These are phyloP conservation scores for Epinotia bilunana DNA, from an alignment of 2,888 invertebrate species.

Conservation along the genomic window DNA sequence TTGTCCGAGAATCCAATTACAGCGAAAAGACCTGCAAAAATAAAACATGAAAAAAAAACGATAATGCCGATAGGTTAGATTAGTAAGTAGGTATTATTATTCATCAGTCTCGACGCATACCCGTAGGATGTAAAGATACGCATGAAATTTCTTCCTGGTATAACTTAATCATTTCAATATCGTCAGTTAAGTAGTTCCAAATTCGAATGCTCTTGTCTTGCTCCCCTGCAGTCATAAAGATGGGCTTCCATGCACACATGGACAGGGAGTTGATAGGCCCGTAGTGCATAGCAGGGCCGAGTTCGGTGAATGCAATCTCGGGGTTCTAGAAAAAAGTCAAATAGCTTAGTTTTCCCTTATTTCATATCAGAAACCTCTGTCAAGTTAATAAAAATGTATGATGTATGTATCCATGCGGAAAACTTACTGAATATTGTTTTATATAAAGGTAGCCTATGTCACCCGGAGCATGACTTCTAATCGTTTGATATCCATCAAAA, in stretches of 20 bases:
- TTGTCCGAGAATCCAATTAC: conserved; percentile 96
- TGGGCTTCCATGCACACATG: conserved; percentile 95
- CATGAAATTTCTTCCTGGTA: conserved; percentile 93
- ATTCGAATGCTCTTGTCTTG: conserved; percentile 93
- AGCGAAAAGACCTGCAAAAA: conserved; percentile 89
- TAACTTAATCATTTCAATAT: conserved; percentile 90
- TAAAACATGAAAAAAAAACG: conserved; percentile 14
- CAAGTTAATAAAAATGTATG: no score
- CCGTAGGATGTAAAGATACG: conserved; percentile 89
- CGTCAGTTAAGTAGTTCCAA: conserved; percentile 96
- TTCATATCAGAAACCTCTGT: no score
- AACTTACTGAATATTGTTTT: no score
- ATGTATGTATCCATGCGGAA: no score
- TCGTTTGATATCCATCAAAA: no score
- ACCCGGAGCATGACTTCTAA: no score
- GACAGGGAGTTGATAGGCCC: conserved; percentile 92
- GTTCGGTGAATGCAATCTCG: conserved; percentile 86
- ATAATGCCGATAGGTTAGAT: neutral
- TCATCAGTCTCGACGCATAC: conserved; percentile 51
- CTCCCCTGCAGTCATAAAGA: conserved; percentile 92
- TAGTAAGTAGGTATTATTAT: no score
- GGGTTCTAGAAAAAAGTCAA: conserved; percentile 71
- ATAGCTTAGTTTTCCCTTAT: neutral
- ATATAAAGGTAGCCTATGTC: no score
- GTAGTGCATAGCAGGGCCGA: conserved; percentile 91